Conservation (phyloP, 1,140 invertebrate species). For the Sitobion miscanthi region DNA sequence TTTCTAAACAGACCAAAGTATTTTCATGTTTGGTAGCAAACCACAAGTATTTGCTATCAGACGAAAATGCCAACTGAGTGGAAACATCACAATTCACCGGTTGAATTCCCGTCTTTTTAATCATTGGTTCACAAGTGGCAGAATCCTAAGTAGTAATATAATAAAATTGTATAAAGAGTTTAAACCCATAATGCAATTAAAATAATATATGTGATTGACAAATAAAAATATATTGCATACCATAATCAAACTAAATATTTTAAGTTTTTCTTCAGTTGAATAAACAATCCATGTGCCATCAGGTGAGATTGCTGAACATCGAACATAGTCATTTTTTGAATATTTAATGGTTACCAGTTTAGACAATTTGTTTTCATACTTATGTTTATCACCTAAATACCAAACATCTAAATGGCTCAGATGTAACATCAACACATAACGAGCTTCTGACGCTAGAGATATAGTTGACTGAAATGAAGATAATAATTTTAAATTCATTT, state of each 20-base stretch:
- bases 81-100: conserved; percentile 56
- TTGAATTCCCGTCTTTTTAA: conserved; percentile 49
- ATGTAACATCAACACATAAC: conserved; percentile 74
- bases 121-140: conserved; percentile 48
- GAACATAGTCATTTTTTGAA: conserved; percentile 67
- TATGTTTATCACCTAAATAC: conserved; percentile 62
- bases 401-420: conserved; percentile 71
- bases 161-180: conserved; percentile 12
- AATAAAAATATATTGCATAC: conserved; percentile 59
- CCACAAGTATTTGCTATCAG: conserved; percentile 62
- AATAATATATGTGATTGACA: conserved; percentile 66
- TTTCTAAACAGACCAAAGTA: conserved; percentile 53
- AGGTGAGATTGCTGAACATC: conserved; percentile 72
- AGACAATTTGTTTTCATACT: conserved; percentile 46
- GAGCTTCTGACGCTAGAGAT: conserved; percentile 67
- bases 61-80: conserved; percentile 57
- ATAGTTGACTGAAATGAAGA: conserved; percentile 64
- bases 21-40: conserved; percentile 61
- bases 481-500: neutral
- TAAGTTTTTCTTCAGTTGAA: conserved; percentile 71
- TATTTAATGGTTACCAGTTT: conserved; percentile 54
- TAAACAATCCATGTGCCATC: conserved; percentile 76
- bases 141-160: conserved; percentile 16
- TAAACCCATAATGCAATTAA: conserved; percentile 66
- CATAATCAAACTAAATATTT: conserved; percentile 72